phyloP scores from a whole-genome alignment of 2,797 vertebrate species.

The Tokudaia tokunoshimensis region DNA sequence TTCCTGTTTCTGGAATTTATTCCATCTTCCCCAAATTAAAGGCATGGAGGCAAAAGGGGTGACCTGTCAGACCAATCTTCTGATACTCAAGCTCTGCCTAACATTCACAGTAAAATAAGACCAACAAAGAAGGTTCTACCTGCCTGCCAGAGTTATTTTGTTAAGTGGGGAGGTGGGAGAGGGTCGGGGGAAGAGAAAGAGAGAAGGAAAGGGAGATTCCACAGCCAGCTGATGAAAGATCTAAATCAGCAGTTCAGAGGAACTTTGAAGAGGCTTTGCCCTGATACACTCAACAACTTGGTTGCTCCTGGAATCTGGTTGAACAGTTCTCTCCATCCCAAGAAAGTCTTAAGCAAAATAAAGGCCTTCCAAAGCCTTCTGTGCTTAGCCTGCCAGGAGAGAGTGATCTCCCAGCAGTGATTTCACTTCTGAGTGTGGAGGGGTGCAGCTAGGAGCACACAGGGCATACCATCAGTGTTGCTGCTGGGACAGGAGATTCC shows the following conservation, averaged over 20 bases:
- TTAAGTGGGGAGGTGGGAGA: background rate
- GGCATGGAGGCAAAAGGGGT: background rate
- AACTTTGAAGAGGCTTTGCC: background rate
- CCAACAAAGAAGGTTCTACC: background rate
- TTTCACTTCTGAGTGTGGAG: too few relatives aligned
- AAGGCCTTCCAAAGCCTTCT: too few relatives aligned
- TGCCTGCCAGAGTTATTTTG: background rate
- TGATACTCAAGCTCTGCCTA: background rate
- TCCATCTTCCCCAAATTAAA: background rate
- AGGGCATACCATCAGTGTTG: too few relatives aligned
- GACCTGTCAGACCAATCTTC: background rate
- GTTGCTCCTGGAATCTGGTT: background rate
- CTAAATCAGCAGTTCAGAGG: background rate
- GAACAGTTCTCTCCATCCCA: background rate
- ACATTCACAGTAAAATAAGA: background rate
- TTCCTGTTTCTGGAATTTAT: background rate
- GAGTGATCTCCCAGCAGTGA: too few relatives aligned
- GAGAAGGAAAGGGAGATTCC: background rate
- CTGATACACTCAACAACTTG: background rate
- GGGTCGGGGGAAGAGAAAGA: rapidly evolving
- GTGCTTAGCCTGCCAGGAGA: too few relatives aligned
- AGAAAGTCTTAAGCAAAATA: background rate
- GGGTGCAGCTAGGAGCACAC: too few relatives aligned
- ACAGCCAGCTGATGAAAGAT: background rate
- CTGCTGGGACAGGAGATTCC: too few relatives aligned